Evolutionary conservation across 2,113 vertebrate species (phyloP).

Genomic region (Pteronura brasiliensis): DNA sequence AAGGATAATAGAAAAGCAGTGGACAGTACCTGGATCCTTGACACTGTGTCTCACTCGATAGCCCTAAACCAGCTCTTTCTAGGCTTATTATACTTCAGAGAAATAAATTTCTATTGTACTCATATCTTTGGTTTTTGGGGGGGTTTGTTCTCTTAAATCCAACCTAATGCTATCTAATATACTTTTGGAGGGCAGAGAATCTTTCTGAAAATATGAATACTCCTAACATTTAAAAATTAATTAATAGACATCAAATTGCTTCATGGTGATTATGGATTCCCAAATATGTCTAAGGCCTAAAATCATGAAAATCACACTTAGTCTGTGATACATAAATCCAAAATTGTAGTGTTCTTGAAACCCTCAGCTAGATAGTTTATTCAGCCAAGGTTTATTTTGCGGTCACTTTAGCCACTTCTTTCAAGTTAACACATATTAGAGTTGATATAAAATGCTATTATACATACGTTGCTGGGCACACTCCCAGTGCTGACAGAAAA

Average conservation of each 20-base stretch:
- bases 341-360: background rate
- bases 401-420: background rate
- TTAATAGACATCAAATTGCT: background rate
- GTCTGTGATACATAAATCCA: background rate
- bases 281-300: background rate
- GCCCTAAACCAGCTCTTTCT: background rate
- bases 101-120: background rate
- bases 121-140: background rate
- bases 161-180: background rate
- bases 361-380: background rate
- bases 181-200: background rate
- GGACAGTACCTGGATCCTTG: background rate
- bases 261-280: background rate
- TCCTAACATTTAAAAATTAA: background rate
- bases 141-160: background rate
- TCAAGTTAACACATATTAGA: background rate
- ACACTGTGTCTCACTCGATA: background rate
- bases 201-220: background rate
- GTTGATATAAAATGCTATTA: slow-evolving; percentile 14
- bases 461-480: slow-evolving; percentile 39
- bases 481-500: slow-evolving; percentile 6
- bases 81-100: background rate
- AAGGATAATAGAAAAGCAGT: background rate
- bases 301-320: background rate
- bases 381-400: background rate